Base-by-base conservation (phyloP, 2,888 invertebrate genomes). In the Lacanobia wlatinum region DNA sequence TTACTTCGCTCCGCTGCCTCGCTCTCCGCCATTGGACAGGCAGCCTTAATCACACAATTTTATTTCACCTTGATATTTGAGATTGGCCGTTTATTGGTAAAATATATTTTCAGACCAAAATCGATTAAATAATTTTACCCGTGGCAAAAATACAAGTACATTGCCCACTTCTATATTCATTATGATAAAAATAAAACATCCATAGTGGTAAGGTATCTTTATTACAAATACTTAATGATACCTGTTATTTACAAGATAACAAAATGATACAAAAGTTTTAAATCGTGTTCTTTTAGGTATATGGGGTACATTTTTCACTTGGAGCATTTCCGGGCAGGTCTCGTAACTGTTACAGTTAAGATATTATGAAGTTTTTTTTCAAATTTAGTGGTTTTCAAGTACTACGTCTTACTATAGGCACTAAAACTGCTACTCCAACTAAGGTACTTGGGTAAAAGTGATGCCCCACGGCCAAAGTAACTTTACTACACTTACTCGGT, bases 201-300 rank as follows among this genome's bases (percentile, higher is more conserved):
- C 68, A 88, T 91, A 83, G 88, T 90, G 88, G 90, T 92, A 93
- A 89, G 91, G 91, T 94, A 94, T 92, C 92, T 94, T 94, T 94
- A 94, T 94, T 94, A 93, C 90, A 94, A 93, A 92, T 91, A 91
- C 89, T 92, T 90, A 91, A 90, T 73, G 89, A 92, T 92, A 92
- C 91, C 91, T 80, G 89, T 86, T 93, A 92, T 92, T 91, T 92
- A 94, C 92, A 94, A 87, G 84, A 90, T 92, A 93, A 93, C 91
- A 92, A 93, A 92, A 89, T 78, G 76, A 89, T 92, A 92, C 87
- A 92, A 91, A 89, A 84, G 76, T 85, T 86, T 85, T 80, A 66
- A 85, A 84, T 83, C 67, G 79, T 84, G 79, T 85, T 82, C 75
- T 76, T 82, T 48, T 69, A 74, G 68, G 56, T 76, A 74, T 73